Evolutionary conservation across 2,888 invertebrate genomes (phyloP), one percentile per base, ranked within the genome.

Genomic region (Pachymerium ferrugineum): DNA sequence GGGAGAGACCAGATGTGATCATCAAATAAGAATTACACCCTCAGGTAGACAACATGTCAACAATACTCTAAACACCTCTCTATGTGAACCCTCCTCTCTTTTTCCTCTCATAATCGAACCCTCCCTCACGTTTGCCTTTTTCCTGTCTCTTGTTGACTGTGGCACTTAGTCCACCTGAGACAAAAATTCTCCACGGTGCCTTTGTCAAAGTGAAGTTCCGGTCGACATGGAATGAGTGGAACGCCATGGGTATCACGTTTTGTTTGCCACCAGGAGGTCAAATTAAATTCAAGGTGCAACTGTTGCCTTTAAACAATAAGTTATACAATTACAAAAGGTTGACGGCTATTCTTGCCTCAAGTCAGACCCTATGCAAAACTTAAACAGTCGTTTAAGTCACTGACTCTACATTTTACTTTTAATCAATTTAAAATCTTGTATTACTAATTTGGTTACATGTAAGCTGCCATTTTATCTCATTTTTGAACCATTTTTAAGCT

Each of bases 161-260:
- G 47, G 47, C 47, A 54, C 47, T 54, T 54, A 54, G 16, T 54
- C 4, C 47, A 54, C 47, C 47, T 54, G 47, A 54, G 47, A 54
- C 47, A 54, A 54, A 54, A 54, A 54, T 54, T 54, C 47, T 54
- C 19, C 47, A 54, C 47, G 47, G 47, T 54, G 47, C 47, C 47
- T 54, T 54, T 54, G 47, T 54, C 47, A 54, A 54, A 54, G 47
- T 54, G 47, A 54, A 54, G 47, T 54, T 54, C 47, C 47, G 47
- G 47, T 54, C 47, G 47, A 54, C 47, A 54, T 54, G 47, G 47
- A 54, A 54, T 54, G 47, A 54, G 47, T 54, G 47, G 47, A 54
- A 16, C 16, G 47, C 19, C 22, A 19, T 10, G 16, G 8, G 47
- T 54, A 54, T 54, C 47, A 54, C 47, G 47, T 54, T 54, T 54